A percentile compares a stretch with the other conserved stretches of the same genome.
phyloP scores from a whole-genome alignment of 2,797 vertebrate genomes.

The Gymnothorax javanicus region DNA sequence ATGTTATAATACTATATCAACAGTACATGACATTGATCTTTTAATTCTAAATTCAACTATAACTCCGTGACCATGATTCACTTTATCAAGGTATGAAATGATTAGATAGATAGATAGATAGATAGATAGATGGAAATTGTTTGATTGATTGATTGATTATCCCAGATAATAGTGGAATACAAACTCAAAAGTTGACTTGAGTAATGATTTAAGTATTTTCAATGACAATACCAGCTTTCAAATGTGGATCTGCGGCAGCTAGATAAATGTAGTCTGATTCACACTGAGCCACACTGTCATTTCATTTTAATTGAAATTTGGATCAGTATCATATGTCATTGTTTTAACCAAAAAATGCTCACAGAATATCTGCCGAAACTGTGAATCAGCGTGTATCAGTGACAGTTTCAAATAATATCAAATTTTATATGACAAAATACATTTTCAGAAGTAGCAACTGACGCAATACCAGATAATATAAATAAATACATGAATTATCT shows the following conservation, averaged over 20 bases:
- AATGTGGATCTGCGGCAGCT: slow-evolving; percentile 9
- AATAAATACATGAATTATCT: neutral
- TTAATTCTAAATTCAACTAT: neutral
- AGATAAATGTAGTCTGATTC: slow-evolving; percentile 30
- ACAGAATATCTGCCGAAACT: slow-evolving; percentile 4
- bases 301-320: slow-evolving; percentile 25
- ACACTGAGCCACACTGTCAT: slow-evolving; percentile 35
- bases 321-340: slow-evolving; percentile 29
- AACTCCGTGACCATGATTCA: neutral
- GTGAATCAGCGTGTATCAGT: slow-evolving; percentile 10
- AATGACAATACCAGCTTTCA: neutral
- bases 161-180: neutral
- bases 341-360: slow-evolving; percentile 31
- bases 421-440: slow-evolving; percentile 5
- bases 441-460: slow-evolving; percentile 18
- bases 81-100: neutral
- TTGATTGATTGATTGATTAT: too few relatives aligned
- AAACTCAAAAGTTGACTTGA: neutral
- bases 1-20: too few relatives aligned
- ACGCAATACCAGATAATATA: slow-evolving; percentile 17
- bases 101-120: too few relatives aligned
- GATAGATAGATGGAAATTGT: too few relatives aligned
- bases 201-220: neutral
- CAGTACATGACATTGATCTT: too few relatives aligned
- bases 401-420: slow-evolving; percentile 32